Evolutionary conservation across 2,888 invertebrate species (phyloP), one percentile per base, ranked within the genome.

Genomic region (Cacoxenus indagator): DNA sequence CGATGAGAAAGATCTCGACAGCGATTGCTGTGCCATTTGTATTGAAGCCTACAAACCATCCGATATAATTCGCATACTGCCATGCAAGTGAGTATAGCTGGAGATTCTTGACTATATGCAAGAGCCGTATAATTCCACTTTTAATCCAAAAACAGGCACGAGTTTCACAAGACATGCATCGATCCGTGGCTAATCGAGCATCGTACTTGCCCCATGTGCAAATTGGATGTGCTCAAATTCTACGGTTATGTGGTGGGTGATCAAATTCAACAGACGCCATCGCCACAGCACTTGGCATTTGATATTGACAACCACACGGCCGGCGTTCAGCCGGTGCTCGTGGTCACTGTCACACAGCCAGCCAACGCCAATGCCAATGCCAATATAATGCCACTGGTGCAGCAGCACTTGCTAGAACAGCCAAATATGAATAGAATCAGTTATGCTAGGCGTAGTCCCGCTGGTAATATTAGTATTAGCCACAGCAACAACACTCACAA

Each of bases 141-240:
- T 31, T 37, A 9, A 65, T 51, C 27, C 57, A 1, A 45, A 9
- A 22, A 1, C 90, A 97, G 97, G 86, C 97, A 98, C 89, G 94
- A 96, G 85, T 98, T 97, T 89, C 97, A 98, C 90, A 97, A 96
- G 90, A 93, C 91, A 82, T 98, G 97, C 90, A 96, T 98, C 84
- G 97, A 98, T 89, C 97, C 97, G 19, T 98, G 97, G 97, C 90
- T 98, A 71, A 89, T 98, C 84, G 97, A 97, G 86, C 96, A 97
- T 88, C 91, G 97, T 74, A 97, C 97, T 37, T 98, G 97, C 88
- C 97, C 97, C 9, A 97, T 98, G 96, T 98, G 97, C 90, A 97
- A 97, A 89, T 93, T 96, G 92, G 97, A 98, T 89, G 97, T 98
- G 79, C 91, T 98, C 72, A 94, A 96, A 85, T 93, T 94, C 86